Conservation (phyloP, 1,140 invertebrate genomes). For the Macrosteles quadrilineatus region DNA sequence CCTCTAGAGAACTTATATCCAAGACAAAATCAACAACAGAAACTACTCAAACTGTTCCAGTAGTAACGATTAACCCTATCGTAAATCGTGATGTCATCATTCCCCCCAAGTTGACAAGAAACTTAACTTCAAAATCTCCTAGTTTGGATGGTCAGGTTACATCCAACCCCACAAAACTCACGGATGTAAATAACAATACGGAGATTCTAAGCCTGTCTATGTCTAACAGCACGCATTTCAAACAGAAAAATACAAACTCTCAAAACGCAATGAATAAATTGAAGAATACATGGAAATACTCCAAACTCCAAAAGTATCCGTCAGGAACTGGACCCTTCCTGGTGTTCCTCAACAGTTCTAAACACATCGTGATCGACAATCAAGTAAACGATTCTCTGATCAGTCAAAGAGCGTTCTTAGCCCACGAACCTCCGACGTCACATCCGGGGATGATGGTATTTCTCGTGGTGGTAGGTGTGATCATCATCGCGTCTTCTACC, state of each 20-base stretch:
- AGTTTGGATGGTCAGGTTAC: too few relatives aligned
- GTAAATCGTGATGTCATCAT: too few relatives aligned
- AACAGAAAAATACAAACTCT: not conserved
- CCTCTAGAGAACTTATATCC: too few relatives aligned
- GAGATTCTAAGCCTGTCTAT: too few relatives aligned
- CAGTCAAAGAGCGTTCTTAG: not conserved
- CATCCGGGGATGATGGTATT: constrained; percentile 28
- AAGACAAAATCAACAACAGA: too few relatives aligned
- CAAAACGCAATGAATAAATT: not conserved
- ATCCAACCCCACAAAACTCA: too few relatives aligned
- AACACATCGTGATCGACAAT: constrained; percentile 8
- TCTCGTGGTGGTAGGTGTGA: not conserved
- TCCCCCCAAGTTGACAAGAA: too few relatives aligned
- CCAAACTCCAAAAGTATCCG: not conserved
- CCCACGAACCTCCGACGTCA: not conserved
- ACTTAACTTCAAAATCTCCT: too few relatives aligned
- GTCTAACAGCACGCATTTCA: too few relatives aligned
- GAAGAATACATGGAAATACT: not conserved
- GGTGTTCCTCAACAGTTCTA: not conserved
- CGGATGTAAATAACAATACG: too few relatives aligned
- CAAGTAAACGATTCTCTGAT: not conserved
- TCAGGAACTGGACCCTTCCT: not conserved
- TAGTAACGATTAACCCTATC: too few relatives aligned
- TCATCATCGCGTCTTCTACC: not conserved
- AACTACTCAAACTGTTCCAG: too few relatives aligned